A percentile compares a stretch with the other conserved stretches of the same genome.
Evolutionary conservation across 2,888 invertebrate genomes (phyloP).

Genomic region (Orthosia gracilis): DNA sequence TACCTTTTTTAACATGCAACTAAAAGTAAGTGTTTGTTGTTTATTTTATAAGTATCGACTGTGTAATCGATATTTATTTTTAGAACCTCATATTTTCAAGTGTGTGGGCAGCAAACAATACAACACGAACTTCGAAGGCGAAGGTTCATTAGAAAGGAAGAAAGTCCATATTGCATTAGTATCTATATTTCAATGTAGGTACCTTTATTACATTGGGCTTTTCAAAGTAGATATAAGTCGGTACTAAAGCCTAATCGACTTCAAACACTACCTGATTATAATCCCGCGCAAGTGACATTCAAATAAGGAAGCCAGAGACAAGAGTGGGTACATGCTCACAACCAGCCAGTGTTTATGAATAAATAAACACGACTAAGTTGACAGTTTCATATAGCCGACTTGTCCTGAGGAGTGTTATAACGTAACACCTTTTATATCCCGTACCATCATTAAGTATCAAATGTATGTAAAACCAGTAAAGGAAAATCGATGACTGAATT

Average conservation of each 20-base stretch:
- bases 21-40: background rate
- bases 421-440: constrained; percentile 6
- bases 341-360: constrained; percentile 44
- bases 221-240: background rate
- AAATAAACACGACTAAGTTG: constrained; percentile 34
- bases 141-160: constrained; percentile 10
- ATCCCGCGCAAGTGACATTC: constrained; percentile 45
- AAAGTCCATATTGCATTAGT: background rate
- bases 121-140: constrained; percentile 6
- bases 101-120: constrained; percentile 28
- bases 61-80: constrained; percentile 10
- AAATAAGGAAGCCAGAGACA: constrained; percentile 48
- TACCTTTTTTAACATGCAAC: background rate
- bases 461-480: background rate
- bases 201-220: background rate
- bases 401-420: background rate
- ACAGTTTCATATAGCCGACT: constrained; percentile 3
- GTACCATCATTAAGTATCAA: constrained; percentile 2
- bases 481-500: constrained; percentile 1
- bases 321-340: constrained; percentile 32
- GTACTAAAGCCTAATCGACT: constrained; percentile 9
- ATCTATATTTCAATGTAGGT: too few relatives aligned
- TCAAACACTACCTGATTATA: constrained; percentile 49
- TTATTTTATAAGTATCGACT: background rate
- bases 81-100: constrained; percentile 4